These are phyloP conservation scores for Leptopilina boulardi DNA, from an alignment of 1,140 invertebrate genomes.

Conservation along the genomic window DNA sequence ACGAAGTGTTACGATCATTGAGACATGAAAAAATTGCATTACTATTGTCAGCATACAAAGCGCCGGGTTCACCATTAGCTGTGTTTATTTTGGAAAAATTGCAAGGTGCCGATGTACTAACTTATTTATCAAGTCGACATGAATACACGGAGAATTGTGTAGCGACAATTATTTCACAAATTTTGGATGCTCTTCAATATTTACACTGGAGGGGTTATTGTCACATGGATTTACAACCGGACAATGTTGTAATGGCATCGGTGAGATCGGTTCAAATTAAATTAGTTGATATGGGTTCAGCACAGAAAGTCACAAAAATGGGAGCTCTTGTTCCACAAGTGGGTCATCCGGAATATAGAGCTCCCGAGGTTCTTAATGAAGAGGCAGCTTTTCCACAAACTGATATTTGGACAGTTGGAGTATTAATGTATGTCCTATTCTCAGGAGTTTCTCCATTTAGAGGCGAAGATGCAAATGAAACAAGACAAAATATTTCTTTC, in stretches of 20 bases:
- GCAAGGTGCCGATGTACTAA: constrained; percentile 93
- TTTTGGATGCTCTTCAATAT: constrained; percentile 92
- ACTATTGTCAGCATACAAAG: constrained; percentile 84
- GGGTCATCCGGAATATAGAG: constrained; percentile 87
- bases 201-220: constrained; percentile 94
- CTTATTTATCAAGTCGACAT: constrained; percentile 89
- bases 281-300: constrained; percentile 92
- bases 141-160: constrained; percentile 95
- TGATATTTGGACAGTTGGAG: constrained; percentile 97
- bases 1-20: constrained; percentile 86
- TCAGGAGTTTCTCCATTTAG: constrained; percentile 95
- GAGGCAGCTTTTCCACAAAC: constrained; percentile 90
- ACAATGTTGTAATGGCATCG: constrained; percentile 96
- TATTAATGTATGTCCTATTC: constrained; percentile 94
- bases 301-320: constrained; percentile 87
- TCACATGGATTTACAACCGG: constrained; percentile 96
- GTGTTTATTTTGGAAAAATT: constrained; percentile 91
- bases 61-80: constrained; percentile 80
- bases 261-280: constrained; percentile 92
- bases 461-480: constrained; percentile 88
- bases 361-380: constrained; percentile 94
- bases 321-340: constrained; percentile 82
- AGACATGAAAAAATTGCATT: constrained; percentile 90
- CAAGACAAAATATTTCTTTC: constrained; percentile 92
- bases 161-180: constrained; percentile 87